Percentiles rank a stretch among this genome's conserved stretches.
phyloP scores from a whole-genome alignment of 2,797 vertebrate species.

The Avahi laniger region DNA sequence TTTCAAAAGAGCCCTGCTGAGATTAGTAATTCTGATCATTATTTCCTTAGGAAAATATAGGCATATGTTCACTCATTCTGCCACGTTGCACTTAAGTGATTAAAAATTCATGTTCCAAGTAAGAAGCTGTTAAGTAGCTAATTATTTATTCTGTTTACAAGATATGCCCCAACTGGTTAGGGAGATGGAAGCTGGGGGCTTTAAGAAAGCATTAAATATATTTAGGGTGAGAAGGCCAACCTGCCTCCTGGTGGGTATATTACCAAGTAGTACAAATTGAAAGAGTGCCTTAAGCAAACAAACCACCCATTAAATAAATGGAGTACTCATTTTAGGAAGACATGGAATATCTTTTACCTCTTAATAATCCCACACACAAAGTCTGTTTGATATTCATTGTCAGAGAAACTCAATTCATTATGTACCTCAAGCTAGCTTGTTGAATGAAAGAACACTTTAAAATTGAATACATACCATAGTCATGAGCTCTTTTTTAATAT shows the following conservation, averaged over 20 bases:
- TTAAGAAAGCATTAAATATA: conserved; percentile 61
- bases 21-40: conserved; percentile 64
- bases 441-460: conserved; percentile 7
- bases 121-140: conserved; percentile 69
- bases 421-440: background rate
- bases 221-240: conserved; percentile 61
- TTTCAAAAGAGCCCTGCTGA: conserved; percentile 29
- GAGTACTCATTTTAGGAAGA: conserved; percentile 35
- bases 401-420: conserved; percentile 57
- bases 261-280: conserved; percentile 52
- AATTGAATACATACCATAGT: background rate
- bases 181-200: conserved; percentile 37
- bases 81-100: conserved; percentile 55
- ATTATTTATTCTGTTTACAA: conserved; percentile 74
- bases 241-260: conserved; percentile 54
- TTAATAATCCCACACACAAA: background rate
- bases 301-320: conserved; percentile 52
- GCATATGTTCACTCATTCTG: conserved; percentile 72
- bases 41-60: conserved; percentile 71
- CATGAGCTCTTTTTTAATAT: background rate
- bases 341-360: background rate
- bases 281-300: conserved; percentile 33
- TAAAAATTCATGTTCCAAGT: conserved; percentile 74
- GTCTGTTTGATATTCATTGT: conserved; percentile 58
- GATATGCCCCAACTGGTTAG: conserved; percentile 54